Conservation (phyloP, 2,113 vertebrate genomes). For the Eclectus roratus region DNA sequence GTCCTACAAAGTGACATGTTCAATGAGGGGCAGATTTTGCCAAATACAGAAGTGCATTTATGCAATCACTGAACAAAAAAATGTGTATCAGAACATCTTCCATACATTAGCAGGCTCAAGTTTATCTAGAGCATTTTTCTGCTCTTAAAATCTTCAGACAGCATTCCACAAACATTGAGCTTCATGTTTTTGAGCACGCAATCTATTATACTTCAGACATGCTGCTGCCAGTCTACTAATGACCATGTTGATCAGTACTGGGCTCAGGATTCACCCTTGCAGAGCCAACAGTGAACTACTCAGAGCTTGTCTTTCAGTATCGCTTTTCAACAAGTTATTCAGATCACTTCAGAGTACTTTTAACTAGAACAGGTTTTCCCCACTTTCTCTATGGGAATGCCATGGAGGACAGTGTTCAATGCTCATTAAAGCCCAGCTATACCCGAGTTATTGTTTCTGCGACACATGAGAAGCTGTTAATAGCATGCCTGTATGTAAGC, state of each 20-base stretch:
- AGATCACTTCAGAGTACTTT: background rate
- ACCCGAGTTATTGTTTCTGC: background rate
- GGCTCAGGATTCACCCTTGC: background rate
- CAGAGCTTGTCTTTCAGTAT: background rate
- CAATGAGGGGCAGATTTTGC: background rate
- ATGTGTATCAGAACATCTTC: background rate
- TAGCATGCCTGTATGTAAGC: background rate
- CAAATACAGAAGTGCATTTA: background rate
- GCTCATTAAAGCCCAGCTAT: background rate
- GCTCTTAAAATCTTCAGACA: background rate
- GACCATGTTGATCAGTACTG: background rate
- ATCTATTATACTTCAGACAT: background rate
- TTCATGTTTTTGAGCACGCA: background rate
- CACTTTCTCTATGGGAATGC: background rate
- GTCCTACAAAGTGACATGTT: background rate
- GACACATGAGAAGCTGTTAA: background rate
- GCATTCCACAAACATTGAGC: background rate
- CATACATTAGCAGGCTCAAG: background rate
- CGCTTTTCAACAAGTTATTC: background rate
- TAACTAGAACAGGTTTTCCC: background rate
- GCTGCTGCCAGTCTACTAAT: background rate
- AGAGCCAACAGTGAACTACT: background rate
- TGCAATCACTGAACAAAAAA: background rate
- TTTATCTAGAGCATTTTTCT: background rate
- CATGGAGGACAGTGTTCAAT: background rate